Percentiles rank a stretch among this genome's conserved stretches.
These are phyloP conservation scores for Drosophila bocki DNA, from an alignment of 1,140 invertebrate species.

Conservation along the genomic window DNA sequence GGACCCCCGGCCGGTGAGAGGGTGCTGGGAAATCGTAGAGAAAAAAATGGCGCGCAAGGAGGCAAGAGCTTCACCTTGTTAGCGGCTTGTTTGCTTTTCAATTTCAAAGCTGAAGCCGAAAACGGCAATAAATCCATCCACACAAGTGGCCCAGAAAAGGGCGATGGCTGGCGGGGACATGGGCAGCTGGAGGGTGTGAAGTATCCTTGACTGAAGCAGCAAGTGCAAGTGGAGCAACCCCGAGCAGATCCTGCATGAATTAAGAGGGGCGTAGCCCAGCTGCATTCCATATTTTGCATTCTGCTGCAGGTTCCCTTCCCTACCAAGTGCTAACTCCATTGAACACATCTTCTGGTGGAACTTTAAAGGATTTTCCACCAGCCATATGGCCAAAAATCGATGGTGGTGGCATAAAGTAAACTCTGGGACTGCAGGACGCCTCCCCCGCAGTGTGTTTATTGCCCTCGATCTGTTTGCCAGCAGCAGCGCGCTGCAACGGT, in stretches of 20 bases:
- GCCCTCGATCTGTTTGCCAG: conserved; percentile 36
- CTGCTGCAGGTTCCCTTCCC: neutral
- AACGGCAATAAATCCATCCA: conserved; percentile 79
- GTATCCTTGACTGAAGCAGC: conserved; percentile 67
- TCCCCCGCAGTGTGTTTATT: conserved; percentile 36
- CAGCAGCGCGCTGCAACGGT: conserved; percentile 9
- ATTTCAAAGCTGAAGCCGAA: conserved; percentile 77
- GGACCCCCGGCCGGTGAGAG: neutral
- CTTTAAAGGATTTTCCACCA: conserved; percentile 13
- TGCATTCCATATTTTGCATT: conserved; percentile 46
- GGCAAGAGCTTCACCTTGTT: conserved; percentile 74
- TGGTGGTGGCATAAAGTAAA: conserved; percentile 36
- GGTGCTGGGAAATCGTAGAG: neutral
- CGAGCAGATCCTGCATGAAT: conserved; percentile 61
- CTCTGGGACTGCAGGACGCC: conserved; percentile 6
- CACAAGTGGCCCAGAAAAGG: conserved; percentile 45
- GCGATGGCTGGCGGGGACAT: neutral
- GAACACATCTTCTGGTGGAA: conserved; percentile 13
- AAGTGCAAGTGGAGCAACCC: conserved; percentile 46
- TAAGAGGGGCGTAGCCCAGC: conserved; percentile 37
- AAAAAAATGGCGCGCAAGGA: conserved; percentile 55
- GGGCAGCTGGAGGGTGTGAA: conserved; percentile 33
- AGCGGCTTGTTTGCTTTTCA: conserved; percentile 83
- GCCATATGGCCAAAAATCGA: conserved; percentile 40
- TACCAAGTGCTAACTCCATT: neutral